phyloP scores from a whole-genome alignment of 2,888 invertebrate genomes.

The Busseola fusca region DNA sequence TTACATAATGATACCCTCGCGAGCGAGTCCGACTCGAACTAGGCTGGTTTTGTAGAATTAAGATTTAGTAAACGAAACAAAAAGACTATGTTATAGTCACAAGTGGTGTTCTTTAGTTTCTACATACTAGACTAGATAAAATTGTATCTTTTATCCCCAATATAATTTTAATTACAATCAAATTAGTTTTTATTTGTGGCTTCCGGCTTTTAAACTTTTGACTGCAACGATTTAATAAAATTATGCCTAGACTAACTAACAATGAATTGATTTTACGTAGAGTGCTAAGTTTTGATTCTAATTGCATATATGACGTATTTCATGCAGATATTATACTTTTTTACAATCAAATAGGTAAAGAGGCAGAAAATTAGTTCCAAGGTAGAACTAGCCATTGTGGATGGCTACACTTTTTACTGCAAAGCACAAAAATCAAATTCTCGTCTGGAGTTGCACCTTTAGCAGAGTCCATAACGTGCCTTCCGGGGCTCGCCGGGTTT shows the following conservation, averaged over 20 bases:
- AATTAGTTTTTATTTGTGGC: not conserved
- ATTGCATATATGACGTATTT: not conserved
- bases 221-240: no score
- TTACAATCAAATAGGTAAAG: conserved; percentile 23
- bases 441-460: conserved; percentile 65
- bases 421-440: conserved; percentile 37
- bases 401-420: conserved; percentile 65
- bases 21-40: no score
- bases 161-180: not conserved
- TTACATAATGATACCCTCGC: no score
- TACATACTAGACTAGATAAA: not conserved
- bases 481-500: not conserved
- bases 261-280: no score
- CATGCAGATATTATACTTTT: not conserved
- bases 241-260: no score
- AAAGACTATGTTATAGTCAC: not conserved
- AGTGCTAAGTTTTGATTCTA: no score
- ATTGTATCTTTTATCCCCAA: not conserved
- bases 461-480: conserved; percentile 50
- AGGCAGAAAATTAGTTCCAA: conserved; percentile 28
- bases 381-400: conserved; percentile 60
- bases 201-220: not conserved
- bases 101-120: not conserved
- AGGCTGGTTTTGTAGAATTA: not conserved
- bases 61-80: not conserved